Percentiles rank a stretch among this genome's conserved stretches.
Conservation (phyloP, 2,888 invertebrate species). For the Empis livida region DNA sequence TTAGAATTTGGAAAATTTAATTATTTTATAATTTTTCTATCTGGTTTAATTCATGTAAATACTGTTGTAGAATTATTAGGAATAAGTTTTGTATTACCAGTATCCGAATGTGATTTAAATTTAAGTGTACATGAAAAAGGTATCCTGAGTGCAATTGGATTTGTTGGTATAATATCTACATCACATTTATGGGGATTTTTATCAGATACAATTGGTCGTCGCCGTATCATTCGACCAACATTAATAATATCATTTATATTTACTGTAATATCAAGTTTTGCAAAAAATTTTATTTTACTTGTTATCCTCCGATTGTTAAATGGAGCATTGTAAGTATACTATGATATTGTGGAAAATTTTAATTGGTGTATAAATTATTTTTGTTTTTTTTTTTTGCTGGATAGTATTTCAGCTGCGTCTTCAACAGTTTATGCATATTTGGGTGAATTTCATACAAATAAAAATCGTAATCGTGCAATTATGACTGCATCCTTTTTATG, state of each 20-base stretch:
- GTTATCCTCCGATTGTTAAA: conserved; percentile 38
- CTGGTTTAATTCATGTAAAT: conserved; percentile 40
- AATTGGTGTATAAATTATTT: not conserved
- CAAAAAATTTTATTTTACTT: conserved; percentile 38
- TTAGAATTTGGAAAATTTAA: conserved; percentile 42
- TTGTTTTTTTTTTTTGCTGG: conserved; percentile 3
- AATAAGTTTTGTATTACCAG: conserved; percentile 40
- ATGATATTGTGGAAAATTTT: not conserved
- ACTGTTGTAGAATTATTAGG: conserved; percentile 37
- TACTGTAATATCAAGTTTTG: conserved; percentile 38
- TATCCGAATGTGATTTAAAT: conserved; percentile 36
- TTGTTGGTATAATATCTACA: conserved; percentile 38
- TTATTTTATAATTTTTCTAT: conserved; percentile 34
- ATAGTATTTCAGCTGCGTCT: conserved; percentile 35
- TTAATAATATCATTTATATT: conserved; percentile 35
- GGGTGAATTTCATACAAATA: conserved; percentile 40
- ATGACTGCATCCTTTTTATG: conserved; percentile 29
- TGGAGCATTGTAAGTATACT: conserved; percentile 39
- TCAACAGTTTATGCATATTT: conserved; percentile 40
- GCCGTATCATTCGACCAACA: conserved; percentile 36
- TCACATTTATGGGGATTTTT: conserved; percentile 45
- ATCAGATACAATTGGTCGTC: conserved; percentile 41
- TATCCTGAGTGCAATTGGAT: conserved; percentile 31
- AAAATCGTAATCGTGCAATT: conserved; percentile 35
- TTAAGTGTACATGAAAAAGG: conserved; percentile 32